A percentile compares a stretch with the other conserved stretches of the same genome.
Evolutionary conservation across 2,113 vertebrate genomes (phyloP).

Genomic region (Hydropotes inermis): DNA sequence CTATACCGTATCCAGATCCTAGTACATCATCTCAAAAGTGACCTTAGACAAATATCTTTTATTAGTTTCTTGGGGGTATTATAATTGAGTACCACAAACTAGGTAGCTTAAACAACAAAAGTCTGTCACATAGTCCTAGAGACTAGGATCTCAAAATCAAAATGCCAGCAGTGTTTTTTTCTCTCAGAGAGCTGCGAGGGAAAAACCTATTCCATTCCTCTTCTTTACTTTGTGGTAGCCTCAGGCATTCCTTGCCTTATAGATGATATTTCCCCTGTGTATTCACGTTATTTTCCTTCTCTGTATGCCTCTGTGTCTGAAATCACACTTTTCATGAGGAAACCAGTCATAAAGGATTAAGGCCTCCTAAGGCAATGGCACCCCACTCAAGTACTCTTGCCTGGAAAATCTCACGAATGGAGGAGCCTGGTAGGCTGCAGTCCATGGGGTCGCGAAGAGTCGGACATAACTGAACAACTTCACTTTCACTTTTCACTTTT

Average conservation of each 20-base stretch:
- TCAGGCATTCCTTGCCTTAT: not conserved
- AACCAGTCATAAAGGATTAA: not conserved
- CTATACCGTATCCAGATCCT: not conserved
- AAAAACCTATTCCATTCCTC: not conserved
- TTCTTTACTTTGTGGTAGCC: not conserved
- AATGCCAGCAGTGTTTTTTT: not conserved
- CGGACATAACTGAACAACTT: no score
- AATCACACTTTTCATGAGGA: not conserved
- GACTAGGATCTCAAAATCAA: not conserved
- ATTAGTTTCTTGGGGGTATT: not conserved
- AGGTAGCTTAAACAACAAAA: not conserved
- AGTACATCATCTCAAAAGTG: not conserved
- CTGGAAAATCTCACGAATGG: no score
- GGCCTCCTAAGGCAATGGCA: no score
- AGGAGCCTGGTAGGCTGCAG: no score
- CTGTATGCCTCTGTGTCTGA: not conserved
- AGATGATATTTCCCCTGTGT: not conserved
- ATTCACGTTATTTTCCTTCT: not conserved
- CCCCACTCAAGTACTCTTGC: no score
- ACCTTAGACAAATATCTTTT: not conserved
- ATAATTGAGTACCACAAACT: not conserved
- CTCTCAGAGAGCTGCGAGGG: not conserved
- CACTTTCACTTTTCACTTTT: no score
- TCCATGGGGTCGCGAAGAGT: no score
- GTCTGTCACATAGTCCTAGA: not conserved